Evolutionary conservation across 2,113 vertebrate species (phyloP).

Genomic region (Zosterops borbonicus): DNA sequence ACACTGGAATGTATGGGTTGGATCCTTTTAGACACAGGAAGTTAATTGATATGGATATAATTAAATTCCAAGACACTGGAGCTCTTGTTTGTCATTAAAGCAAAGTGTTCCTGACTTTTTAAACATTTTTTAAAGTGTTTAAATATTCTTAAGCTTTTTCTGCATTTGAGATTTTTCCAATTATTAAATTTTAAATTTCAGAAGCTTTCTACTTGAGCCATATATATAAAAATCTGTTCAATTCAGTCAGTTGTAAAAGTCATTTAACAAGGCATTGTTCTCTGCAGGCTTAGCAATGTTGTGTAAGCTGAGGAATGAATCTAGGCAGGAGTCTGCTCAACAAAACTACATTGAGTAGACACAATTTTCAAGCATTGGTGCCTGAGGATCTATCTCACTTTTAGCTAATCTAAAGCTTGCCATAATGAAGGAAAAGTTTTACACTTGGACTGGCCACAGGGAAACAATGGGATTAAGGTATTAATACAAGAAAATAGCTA

Average conservation of each 20-base stretch:
- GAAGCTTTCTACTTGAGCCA: background rate
- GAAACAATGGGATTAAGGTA: background rate
- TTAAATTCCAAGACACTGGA: background rate
- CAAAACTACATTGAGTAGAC: background rate
- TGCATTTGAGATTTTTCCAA: background rate
- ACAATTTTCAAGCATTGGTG: background rate
- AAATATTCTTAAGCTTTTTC: background rate
- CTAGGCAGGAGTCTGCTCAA: background rate
- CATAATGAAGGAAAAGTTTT: background rate
- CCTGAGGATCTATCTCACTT: background rate
- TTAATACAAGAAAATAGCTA: background rate
- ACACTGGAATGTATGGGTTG: background rate
- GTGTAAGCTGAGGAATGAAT: background rate
- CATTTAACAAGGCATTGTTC: background rate
- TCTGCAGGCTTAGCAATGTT: background rate
- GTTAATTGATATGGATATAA: background rate
- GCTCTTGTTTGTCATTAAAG: background rate
- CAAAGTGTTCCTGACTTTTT: background rate
- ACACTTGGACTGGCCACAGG: background rate
- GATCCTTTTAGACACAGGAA: background rate
- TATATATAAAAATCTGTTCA: background rate
- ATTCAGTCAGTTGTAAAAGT: background rate
- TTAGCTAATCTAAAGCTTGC: background rate
- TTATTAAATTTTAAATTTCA: background rate
- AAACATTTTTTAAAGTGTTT: background rate